These are phyloP conservation scores for Lineus longissimus DNA, from an alignment of 1,140 invertebrate species.

Conservation along the genomic window DNA sequence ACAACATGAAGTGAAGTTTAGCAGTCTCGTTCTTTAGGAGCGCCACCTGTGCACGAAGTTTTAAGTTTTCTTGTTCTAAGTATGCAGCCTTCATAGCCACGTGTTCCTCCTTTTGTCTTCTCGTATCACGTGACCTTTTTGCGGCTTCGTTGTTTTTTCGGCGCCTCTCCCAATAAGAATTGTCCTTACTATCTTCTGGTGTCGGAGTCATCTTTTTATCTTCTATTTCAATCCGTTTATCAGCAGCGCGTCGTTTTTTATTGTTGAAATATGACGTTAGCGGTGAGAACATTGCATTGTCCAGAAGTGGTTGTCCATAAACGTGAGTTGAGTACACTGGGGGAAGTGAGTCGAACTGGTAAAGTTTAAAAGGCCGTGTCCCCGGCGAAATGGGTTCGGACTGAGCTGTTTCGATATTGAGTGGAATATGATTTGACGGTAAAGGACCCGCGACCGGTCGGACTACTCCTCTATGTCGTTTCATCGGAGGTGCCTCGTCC, in stretches of 20 bases:
- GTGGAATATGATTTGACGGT: not conserved
- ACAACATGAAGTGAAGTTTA: slow-evolving; percentile 59
- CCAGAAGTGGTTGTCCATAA: not conserved
- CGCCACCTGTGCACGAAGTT: slow-evolving; percentile 46
- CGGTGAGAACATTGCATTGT: not conserved
- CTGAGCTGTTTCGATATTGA: not conserved
- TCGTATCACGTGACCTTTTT: slow-evolving; percentile 50
- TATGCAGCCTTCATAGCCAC: slow-evolving; percentile 48
- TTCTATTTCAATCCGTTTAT: not conserved
- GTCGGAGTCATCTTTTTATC: not conserved
- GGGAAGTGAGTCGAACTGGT: not conserved
- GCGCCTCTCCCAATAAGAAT: slow-evolving; percentile 53
- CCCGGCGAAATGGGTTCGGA: not conserved
- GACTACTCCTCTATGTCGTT: not conserved
- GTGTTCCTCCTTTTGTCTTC: slow-evolving; percentile 52
- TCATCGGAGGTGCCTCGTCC: too few species aligned
- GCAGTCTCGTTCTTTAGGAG: slow-evolving; percentile 49
- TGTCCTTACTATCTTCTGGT: slow-evolving; percentile 40
- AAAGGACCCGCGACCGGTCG: not conserved
- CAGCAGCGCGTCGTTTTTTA: not conserved
- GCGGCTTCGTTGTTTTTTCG: slow-evolving; percentile 56
- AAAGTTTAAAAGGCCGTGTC: slow-evolving; percentile 1
- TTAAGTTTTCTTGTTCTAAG: slow-evolving; percentile 54
- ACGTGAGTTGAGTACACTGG: not conserved
- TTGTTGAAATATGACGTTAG: not conserved